Base-by-base conservation (phyloP, 2,797 vertebrate species). In the Mormyrus proboscirostris region DNA sequence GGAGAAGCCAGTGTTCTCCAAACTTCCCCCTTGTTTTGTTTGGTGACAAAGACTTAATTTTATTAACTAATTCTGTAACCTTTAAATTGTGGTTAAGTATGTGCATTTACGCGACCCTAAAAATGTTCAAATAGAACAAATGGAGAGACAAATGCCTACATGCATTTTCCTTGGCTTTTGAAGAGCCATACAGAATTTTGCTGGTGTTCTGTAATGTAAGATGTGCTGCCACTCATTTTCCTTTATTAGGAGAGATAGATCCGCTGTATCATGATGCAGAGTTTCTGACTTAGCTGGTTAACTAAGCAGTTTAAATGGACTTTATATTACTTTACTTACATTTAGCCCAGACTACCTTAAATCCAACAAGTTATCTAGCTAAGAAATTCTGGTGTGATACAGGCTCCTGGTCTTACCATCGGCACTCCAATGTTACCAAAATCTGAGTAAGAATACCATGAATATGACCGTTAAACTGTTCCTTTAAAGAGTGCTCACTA, bases 1-100 rank as follows among this genome's bases (percentile, higher is more conserved):
- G 41, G 79, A 57, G 38, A 49, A 89, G 29, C 59, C 89, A 90
- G 73, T 41, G 55, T 86, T 88, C 57, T 82, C 88, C 79, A 90
- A 90, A 41, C 53, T 57, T 90, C 87, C 33, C 41, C 87, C 88
- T 89, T 85, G 33, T 55, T 49, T 55, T 44, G 29, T 57, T 22
- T 65, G 57, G 49, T 62, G 38, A 50, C 41, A 41, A 57, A 87
- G 84, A 25, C 50, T 59, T 88, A 90, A 92, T 89, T 55, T 19
- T 84, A 47, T 49, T 69, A 69, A 50, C 19, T 49, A 50, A 22
- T 50, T 84, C 82, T 49, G 14, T 79, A 38, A 79, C 16, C 38
- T 33, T 33, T 69, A 29, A 69, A 12, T 69, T 69, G 65, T 79
- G 73, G 38, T 79, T 38, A 79, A 12, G 29, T 25, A 33, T 41